Evolutionary conservation across 1,140 invertebrate species (phyloP).

Genomic region (Zaprionus lachaisei): DNA sequence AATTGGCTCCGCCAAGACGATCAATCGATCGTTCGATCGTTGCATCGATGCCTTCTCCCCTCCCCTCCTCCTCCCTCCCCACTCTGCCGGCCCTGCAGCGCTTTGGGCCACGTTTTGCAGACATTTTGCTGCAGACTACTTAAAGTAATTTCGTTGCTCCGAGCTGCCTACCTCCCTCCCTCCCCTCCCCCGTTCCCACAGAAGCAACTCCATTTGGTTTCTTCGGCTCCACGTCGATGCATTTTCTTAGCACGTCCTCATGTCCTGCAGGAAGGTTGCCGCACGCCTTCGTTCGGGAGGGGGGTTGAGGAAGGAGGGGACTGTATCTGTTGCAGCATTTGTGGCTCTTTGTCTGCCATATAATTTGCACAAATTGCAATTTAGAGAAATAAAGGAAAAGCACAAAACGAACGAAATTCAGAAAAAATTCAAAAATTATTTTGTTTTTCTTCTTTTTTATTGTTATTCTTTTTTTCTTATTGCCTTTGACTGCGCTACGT

Average conservation of each 20-base stretch:
- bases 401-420: constrained; percentile 40
- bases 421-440: constrained; percentile 28
- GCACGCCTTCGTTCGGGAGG: neutral
- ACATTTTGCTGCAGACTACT: constrained; percentile 64
- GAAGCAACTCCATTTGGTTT: constrained; percentile 13
- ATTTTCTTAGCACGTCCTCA: constrained; percentile 69
- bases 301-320: neutral
- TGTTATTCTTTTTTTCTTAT: neutral
- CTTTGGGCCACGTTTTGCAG: constrained; percentile 77
- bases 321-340: constrained; percentile 53
- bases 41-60: constrained; percentile 6
- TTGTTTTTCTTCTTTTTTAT: neutral
- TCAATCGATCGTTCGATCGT: constrained; percentile 29
- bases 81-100: constrained; percentile 36
- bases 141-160: constrained; percentile 42
- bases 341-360: constrained; percentile 73
- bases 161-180: constrained; percentile 1
- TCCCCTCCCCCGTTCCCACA: constrained; percentile 9
- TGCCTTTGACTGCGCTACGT: neutral
- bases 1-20: constrained; percentile 36
- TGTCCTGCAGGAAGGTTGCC: constrained; percentile 11
- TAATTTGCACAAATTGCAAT: constrained; percentile 82
- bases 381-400: constrained; percentile 78
- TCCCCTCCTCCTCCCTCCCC: neutral
- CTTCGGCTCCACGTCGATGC: constrained; percentile 51